A percentile compares a stretch with the other conserved stretches of the same genome.
Evolutionary conservation across 2,113 vertebrate genomes (phyloP).

Genomic region (Oxygymnocypris stewartii): DNA sequence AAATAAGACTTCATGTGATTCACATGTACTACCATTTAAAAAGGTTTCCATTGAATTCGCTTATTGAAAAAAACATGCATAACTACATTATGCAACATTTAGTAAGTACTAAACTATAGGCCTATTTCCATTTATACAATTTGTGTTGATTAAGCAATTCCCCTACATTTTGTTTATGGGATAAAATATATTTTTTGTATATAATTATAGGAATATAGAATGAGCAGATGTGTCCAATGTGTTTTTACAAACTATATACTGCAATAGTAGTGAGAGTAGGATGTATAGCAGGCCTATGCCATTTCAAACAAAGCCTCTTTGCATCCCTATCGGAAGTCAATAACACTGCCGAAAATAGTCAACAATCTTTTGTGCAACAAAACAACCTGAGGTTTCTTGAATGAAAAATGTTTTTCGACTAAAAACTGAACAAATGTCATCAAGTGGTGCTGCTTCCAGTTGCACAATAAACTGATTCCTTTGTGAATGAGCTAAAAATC

Average conservation of each 20-base stretch:
- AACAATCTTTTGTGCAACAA: background rate
- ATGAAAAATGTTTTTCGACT: background rate
- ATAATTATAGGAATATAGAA: background rate
- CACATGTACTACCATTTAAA: no score
- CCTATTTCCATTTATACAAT: background rate
- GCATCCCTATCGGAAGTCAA: background rate
- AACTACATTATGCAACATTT: background rate
- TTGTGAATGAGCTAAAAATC: constrained; percentile 63
- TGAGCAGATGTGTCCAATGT: background rate
- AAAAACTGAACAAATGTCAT: background rate
- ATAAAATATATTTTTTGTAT: background rate
- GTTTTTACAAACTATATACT: background rate
- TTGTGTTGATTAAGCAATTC: background rate
- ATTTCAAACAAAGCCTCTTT: background rate
- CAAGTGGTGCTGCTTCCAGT: background rate
- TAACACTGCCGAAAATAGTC: background rate
- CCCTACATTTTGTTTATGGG: background rate
- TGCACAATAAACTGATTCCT: constrained; percentile 61
- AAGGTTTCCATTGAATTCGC: no score
- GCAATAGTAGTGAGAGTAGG: background rate
- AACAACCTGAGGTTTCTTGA: background rate
- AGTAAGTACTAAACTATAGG: background rate
- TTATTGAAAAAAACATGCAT: no score
- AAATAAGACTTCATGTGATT: background rate
- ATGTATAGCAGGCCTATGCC: background rate